Base-by-base conservation (phyloP, 2,888 invertebrate species). In the Chymomyza fuscimana region DNA sequence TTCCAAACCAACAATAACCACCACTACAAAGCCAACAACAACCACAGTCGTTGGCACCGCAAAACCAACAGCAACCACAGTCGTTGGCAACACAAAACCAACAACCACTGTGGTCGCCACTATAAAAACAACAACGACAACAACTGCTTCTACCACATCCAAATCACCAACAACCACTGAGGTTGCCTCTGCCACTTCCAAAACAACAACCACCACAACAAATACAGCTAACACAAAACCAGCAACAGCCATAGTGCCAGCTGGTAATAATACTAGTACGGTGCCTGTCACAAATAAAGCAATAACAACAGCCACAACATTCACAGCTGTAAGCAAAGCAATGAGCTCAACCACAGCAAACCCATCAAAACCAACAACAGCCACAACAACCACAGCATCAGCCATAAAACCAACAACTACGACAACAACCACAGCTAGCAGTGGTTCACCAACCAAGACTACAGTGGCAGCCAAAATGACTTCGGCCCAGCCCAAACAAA, bases 281-380 rank as follows among this genome's bases (percentile, higher is more conserved):
- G 79, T 86, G 63, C 77, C 83, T 65, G 3, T 74, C 19, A 25
- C 68, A 51, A 63, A 6, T 22, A 86, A 80, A 15, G 19, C 71
- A 25, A 32, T 52, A 9, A 77, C 73, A 40, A 62, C 58, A 25
- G 10, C 65, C 10, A 12, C 58, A 46, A 58, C 65, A 46, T 4
- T 25, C 10, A 29, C 46, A 51, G 25, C 60, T n/a, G 36, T 22
- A 22, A 51, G 58, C 15, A 86, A 80, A 15, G 19, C 71, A 25
- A 32, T 52, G n/a, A n/a, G n/a, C n/a, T n/a, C n/a, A n/a, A n/a
- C n/a, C n/a, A 10, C 80, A 64, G 59, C 72, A 64, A 59, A 15
- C 16, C 63, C 73, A 67, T 22, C 74, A 22, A 65, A 16, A n/a
- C n/a, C n/a, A 9, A 77, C 73, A 40, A 62, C 58, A 25, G 10